phyloP scores from a whole-genome alignment of 2,888 invertebrate species.

The Tethea ocularis region DNA sequence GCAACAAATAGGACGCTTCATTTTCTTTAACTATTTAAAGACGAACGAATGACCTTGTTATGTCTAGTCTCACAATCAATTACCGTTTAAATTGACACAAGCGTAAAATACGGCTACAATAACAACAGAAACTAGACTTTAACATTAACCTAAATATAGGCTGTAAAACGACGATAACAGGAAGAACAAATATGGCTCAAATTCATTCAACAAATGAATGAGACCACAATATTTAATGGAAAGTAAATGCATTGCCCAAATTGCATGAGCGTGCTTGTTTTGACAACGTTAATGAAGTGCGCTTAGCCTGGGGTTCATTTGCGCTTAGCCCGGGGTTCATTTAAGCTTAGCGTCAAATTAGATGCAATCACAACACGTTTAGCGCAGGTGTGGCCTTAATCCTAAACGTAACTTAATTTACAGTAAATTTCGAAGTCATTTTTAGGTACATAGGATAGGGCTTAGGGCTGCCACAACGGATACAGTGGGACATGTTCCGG shows the following conservation, averaged over 20 bases:
- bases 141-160: background rate
- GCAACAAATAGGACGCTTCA: background rate
- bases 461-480: too few relatives aligned
- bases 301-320: background rate
- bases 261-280: background rate
- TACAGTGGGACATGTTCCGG: too few relatives aligned
- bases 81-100: background rate
- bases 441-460: background rate
- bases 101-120: background rate
- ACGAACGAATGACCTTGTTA: background rate
- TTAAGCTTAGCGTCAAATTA: constrained; percentile 3
- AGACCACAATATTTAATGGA: too few relatives aligned
- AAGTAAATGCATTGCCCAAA: background rate
- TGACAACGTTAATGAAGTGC: constrained; percentile 1
- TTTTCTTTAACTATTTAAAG: background rate
- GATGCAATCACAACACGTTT: constrained; percentile 9
- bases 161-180: background rate
- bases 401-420: background rate
- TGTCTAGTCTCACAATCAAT: too few relatives aligned
- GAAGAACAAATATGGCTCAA: background rate
- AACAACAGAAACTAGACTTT: background rate
- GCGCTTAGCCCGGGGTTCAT: background rate
- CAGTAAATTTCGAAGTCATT: background rate
- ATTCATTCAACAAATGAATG: background rate
- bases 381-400: background rate